phyloP scores from a whole-genome alignment of 2,797 vertebrate genomes.

The Aulostomus chinensis region DNA sequence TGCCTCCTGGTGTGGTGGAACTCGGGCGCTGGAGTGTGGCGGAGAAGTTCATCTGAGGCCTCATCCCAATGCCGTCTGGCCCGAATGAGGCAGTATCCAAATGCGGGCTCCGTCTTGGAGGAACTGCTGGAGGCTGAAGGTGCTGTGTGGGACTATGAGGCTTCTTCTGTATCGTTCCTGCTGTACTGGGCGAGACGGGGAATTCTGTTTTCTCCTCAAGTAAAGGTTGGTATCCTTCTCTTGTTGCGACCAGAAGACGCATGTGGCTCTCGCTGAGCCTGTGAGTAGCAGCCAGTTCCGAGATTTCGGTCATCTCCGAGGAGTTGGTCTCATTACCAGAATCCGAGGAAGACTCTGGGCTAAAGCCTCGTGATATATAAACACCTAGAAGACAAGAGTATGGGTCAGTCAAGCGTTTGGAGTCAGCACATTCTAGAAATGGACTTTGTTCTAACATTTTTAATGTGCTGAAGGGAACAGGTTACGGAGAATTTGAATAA shows the following conservation, averaged over 20 bases:
- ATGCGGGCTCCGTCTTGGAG: conserved; percentile 89
- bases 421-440: neutral
- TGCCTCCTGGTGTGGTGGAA: conserved; percentile 81
- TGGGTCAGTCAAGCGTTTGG: neutral
- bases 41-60: conserved; percentile 84
- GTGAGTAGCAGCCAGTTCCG: conserved; percentile 90
- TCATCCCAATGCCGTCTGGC: conserved; percentile 81
- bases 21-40: conserved; percentile 87
- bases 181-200: conserved; percentile 82
- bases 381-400: conserved; percentile 87
- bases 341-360: conserved; percentile 96
- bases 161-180: conserved; percentile 78
- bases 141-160: conserved; percentile 73
- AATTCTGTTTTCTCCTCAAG: conserved; percentile 94
- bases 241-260: conserved; percentile 90
- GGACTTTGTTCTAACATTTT: no score
- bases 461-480: no score
- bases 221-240: conserved; percentile 91
- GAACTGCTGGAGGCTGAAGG: conserved; percentile 87
- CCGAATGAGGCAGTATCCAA: conserved; percentile 83
- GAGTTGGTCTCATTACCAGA: conserved; percentile 99
- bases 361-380: conserved; percentile 92
- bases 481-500: no score
- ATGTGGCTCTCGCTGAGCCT: conserved; percentile 90
- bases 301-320: conserved; percentile 98